phyloP scores from a whole-genome alignment of 2,888 invertebrate genomes.

The Apodemia zela region DNA sequence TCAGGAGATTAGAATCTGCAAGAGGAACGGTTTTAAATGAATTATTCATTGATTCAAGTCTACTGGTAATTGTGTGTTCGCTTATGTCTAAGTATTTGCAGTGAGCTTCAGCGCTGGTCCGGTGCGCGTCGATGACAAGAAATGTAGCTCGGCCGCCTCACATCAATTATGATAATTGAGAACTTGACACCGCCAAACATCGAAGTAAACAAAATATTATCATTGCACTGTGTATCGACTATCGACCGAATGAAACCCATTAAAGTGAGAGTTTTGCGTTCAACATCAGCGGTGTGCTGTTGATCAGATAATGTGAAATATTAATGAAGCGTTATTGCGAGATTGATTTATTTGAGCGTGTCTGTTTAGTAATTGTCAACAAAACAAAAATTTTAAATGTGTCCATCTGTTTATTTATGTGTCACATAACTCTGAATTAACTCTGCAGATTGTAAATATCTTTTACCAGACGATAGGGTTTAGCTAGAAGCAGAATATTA shows the following conservation, averaged over 20 bases:
- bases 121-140: conserved; percentile 48
- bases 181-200: conserved; percentile 43
- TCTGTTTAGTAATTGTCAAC: too few species aligned
- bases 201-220: conserved; percentile 30
- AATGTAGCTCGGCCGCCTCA: conserved; percentile 40
- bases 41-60: conserved; percentile 18
- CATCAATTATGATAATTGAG: conserved; percentile 57
- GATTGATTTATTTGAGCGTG: neutral
- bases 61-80: conserved; percentile 20
- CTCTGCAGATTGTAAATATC: too few species aligned
- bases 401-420: too few species aligned
- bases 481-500: too few species aligned
- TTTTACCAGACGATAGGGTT: too few species aligned
- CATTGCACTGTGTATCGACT: conserved; percentile 22
- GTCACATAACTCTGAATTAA: too few species aligned
- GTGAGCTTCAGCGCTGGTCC: conserved; percentile 32
- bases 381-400: too few species aligned
- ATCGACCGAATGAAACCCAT: conserved; percentile 24
- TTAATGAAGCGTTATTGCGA: neutral
- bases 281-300: neutral
- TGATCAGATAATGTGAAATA: conserved; percentile 3
- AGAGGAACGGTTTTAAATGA: conserved; percentile 20
- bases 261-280: conserved; percentile 24
- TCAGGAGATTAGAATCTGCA: neutral
- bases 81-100: conserved; percentile 28